Percentiles rank a stretch among this genome's conserved stretches.
These are phyloP conservation scores for Proisotoma minuta DNA, from an alignment of 2,888 invertebrate genomes.

Conservation along the genomic window DNA sequence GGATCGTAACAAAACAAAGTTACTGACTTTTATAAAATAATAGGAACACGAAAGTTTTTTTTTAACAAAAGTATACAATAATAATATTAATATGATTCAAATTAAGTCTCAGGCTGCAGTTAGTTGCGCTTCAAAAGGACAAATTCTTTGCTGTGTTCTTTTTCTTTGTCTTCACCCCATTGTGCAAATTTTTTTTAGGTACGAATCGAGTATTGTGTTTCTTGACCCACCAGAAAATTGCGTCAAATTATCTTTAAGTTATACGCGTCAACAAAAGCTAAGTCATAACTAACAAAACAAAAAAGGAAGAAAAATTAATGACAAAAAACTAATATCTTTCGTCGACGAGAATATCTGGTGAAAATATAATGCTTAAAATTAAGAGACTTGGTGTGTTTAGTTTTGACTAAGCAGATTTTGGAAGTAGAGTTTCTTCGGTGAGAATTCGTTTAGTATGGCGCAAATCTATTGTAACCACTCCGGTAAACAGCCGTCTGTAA, in stretches of 20 bases:
- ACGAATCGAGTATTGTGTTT: constrained; percentile 1
- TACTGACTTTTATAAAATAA: neutral
- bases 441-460: constrained; percentile 69
- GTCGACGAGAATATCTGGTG: constrained; percentile 5
- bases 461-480: constrained; percentile 90
- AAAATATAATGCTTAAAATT: constrained; percentile 10
- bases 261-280: neutral
- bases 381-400: constrained; percentile 14
- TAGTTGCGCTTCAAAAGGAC: neutral
- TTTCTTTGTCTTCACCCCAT: neutral
- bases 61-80: no score
- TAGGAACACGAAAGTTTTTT: constrained; percentile 2
- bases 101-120: neutral
- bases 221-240: neutral
- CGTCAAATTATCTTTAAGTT: neutral
- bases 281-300: neutral
- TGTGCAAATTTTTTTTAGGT: neutral
- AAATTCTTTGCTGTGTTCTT: no score
- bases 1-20: neutral
- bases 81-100: neutral
- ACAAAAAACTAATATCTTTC: neutral
- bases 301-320: constrained; percentile 12
- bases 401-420: constrained; percentile 3
- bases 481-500: constrained; percentile 85
- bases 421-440: neutral